phyloP scores from a whole-genome alignment of 1,140 invertebrate genomes.

The Drosophila busckii region DNA sequence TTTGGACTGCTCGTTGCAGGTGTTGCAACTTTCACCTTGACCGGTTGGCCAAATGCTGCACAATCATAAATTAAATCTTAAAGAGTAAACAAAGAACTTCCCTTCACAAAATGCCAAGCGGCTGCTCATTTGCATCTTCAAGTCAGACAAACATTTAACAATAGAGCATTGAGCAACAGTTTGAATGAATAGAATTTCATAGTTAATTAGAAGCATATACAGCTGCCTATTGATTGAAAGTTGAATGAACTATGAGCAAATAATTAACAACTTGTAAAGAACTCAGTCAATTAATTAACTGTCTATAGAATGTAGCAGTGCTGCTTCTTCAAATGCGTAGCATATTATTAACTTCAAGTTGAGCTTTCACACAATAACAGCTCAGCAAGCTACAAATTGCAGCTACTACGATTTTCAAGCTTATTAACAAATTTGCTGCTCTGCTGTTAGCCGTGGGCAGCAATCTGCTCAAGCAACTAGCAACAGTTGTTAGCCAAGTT shows the following conservation, averaged over 20 bases:
- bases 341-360: too few species aligned
- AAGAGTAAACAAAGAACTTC: conserved; percentile 61
- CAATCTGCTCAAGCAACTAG: too few species aligned
- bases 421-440: too few species aligned
- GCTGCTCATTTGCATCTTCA: conserved; percentile 64
- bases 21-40: conserved; percentile 73
- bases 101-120: conserved; percentile 50
- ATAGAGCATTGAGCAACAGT: conserved; percentile 36
- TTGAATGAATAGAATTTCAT: conserved; percentile 49
- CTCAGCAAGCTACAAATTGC: too few species aligned
- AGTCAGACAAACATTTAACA: conserved; percentile 51
- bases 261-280: conserved; percentile 47
- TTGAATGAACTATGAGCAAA: conserved; percentile 54
- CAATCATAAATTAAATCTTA: conserved; percentile 40
- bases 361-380: too few species aligned
- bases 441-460: too few species aligned
- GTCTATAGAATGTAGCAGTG: too few species aligned
- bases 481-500: too few species aligned
- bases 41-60: conserved; percentile 51
- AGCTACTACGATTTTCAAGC: too few species aligned
- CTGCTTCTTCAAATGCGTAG: too few species aligned
- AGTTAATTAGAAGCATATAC: conserved; percentile 52
- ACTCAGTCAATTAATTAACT: too few species aligned
- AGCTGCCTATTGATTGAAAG: conserved; percentile 64
- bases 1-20: conserved; percentile 46